Percentiles rank a stretch among this genome's conserved stretches.
Conservation (phyloP, 2,113 vertebrate genomes). For the Panthera tigris region DNA sequence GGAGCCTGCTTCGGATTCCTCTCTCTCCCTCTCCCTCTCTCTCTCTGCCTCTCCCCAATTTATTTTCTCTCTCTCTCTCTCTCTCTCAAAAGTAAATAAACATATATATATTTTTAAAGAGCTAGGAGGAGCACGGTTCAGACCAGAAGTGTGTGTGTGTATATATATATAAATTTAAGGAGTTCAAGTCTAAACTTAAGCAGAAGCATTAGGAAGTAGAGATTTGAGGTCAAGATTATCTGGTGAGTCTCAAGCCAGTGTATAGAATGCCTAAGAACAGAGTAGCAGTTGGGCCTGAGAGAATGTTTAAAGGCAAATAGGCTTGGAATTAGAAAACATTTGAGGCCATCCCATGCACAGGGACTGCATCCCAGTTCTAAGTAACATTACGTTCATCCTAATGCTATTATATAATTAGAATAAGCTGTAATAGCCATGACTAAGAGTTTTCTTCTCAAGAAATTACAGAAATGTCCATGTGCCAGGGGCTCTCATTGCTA, state of each 20-base stretch:
- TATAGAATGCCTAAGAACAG: background rate
- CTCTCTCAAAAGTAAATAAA: no score
- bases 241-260: background rate
- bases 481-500: constrained; percentile 2
- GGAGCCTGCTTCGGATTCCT: no score
- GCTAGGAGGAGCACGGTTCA: background rate
- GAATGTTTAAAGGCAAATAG: background rate
- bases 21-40: no score
- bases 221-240: background rate
- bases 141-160: background rate
- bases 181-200: background rate
- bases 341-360: background rate
- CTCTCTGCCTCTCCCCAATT: no score
- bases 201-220: background rate
- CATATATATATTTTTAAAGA: background rate
- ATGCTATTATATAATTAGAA: background rate
- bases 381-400: background rate
- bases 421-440: background rate
- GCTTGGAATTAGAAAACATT: background rate
- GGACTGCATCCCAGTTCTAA: background rate
- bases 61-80: no score
- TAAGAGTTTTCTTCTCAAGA: constrained; percentile 21
- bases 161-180: background rate
- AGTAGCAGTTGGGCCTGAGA: background rate
- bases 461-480: background rate